Evolutionary conservation across 2,797 vertebrate species (phyloP), one percentile per base, ranked within the genome.

Genomic region (Esox lucius): DNA sequence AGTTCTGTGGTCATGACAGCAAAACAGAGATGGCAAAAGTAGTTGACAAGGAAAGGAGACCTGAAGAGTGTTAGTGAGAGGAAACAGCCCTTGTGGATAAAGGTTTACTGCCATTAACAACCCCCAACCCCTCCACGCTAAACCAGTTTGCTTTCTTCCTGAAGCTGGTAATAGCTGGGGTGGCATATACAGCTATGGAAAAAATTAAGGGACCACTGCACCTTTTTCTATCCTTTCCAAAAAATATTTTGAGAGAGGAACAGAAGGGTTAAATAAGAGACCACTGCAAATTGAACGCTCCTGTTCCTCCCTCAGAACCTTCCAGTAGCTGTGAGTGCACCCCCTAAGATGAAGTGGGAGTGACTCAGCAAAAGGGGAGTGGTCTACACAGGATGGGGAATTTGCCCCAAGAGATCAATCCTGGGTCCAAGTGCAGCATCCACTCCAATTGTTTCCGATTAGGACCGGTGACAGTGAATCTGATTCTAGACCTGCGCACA

Each of bases 101-200:
- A 0, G 13, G 59, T 17, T 61, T 59, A 19, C n/a, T 6, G 5
- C 5, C 51, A 7, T 5, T 9, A 19, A 26, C 13, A 39, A 13
- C 48, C 64, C 39, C 66, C 51, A 42, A 17, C 46, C 67, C 39
- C 83, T 74, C 77, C 77, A 73, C 1, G 31, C 81, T 61, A 76
- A 78, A 87, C 92, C 85, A 81, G 86, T 78, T 71, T 0, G 39
- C 77, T 71, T 85, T 87, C 80, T 85, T 77, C 82, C 86, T 81
- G 83, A 84, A 85, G 79, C 83, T 87, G 80, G 86, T 84, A 80
- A 80, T 85, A 85, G 78, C 80, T 77, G 80, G 76, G 80, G 33
- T 35, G 33, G 33, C 33, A 35, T 35, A 35, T 2, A n/a, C n/a
- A n/a, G n/a, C n/a, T n/a, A n/a, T n/a, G n/a, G n/a, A n/a, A n/a